Base-by-base conservation (phyloP, 1,140 invertebrate genomes). In the Drosophila trapezifrons region DNA sequence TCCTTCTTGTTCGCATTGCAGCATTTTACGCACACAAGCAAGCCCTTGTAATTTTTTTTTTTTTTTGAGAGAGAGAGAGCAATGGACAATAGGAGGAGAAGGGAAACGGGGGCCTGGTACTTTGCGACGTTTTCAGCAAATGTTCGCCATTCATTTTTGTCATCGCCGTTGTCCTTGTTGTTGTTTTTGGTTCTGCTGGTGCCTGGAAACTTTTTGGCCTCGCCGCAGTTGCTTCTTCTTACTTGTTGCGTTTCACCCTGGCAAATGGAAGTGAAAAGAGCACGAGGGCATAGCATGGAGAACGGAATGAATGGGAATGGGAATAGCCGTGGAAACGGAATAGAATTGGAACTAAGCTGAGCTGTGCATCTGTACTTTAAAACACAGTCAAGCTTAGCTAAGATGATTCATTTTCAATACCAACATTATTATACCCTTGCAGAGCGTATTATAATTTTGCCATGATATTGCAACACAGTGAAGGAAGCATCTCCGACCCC, bases 21-120 rank as follows among this genome's bases (percentile, higher is more conserved):
- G 83, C 83, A 89, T 84, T 87, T 87, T 86, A 85, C 71, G 57
- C 81, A 72, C 57, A 71, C 70, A 82, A 83, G 51, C 38, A 32
- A 57, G 35, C 52, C 47, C 18, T 57, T 58, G 55, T 38, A 17
- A 17, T 56, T 22, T 17, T 1, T 37, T 29, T 38, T 45, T 15
- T 12, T 42, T 20, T 17, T n/a, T 5, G 20, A 35, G 32, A 27
- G 20, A n/a, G 20, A 35, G 32, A 55, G 37, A 45, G 75, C 47
- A 49, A 60, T 13, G 10, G 60, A 32, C 29, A 10, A 32, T 32
- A 32, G 18, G 18, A 45, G 17, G 6, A 13, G 37, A 10, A 46
- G 58, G 17, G 47, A n/a, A 2, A 27, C 40, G 20, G n/a, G 18
- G 58, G 27, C 29, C 17, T 32, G 51, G 13, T 54, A 51, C 60